Percentiles rank a stretch among this genome's conserved stretches.
Evolutionary conservation across 2,113 vertebrate genomes (phyloP).

Genomic region (Nematolebias whitei): DNA sequence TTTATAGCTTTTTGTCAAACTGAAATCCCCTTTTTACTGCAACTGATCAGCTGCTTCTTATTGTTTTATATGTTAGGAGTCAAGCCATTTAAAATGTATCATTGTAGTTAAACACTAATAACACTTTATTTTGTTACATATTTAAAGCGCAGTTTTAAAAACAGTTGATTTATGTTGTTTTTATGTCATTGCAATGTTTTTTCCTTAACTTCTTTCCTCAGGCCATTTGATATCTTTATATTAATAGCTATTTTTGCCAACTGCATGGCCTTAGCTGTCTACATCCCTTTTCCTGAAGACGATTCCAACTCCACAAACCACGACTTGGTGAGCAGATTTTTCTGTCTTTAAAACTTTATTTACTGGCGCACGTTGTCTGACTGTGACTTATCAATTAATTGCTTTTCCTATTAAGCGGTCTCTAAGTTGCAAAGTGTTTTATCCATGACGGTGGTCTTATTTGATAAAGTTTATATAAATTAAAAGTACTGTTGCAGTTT

Average conservation of each 20-base stretch:
- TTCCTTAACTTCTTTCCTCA: constrained; percentile 88
- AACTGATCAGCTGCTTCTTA: too few relatives aligned
- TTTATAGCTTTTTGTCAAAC: too few relatives aligned
- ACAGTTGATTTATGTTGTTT: neutral
- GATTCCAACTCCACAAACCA: constrained; percentile 99
- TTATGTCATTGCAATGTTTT: neutral
- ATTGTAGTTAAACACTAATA: neutral
- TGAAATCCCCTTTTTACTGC: neutral
- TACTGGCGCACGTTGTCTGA: neutral
- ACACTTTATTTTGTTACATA: neutral
- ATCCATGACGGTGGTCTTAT: neutral
- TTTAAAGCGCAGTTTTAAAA: neutral
- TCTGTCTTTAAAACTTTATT: neutral
- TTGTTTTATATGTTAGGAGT: neutral
- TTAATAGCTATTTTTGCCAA: constrained; percentile 99
- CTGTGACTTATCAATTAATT: neutral
- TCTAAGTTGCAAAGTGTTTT: neutral
- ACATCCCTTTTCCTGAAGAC: constrained; percentile 98
- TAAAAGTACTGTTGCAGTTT: constrained; percentile 4
- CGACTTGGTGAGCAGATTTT: constrained; percentile 92
- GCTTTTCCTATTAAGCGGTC: neutral
- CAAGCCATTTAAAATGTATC: neutral
- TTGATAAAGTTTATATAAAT: constrained; percentile 9
- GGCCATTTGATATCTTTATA: constrained; percentile 99
- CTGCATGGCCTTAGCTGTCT: constrained; percentile 99